These are phyloP conservation scores for Neofelis nebulosa DNA, from an alignment of 2,113 vertebrate genomes.

Conservation along the genomic window DNA sequence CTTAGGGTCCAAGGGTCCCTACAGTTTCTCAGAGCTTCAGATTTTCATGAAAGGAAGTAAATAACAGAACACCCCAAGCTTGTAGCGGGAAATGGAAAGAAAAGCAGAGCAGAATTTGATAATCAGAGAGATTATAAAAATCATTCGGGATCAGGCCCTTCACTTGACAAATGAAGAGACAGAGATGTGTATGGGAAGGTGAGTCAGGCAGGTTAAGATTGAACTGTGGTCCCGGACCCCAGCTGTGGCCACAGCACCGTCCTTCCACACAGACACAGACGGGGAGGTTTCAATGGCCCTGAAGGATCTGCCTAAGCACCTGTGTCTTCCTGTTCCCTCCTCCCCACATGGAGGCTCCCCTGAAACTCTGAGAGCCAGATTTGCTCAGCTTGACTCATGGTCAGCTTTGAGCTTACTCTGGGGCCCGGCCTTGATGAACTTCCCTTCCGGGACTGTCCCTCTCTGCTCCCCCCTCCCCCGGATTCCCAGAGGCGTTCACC, in stretches of 20 bases:
- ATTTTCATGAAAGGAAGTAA: neutral
- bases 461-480: too few species aligned
- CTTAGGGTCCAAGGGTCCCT: neutral
- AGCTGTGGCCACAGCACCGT: accelerated
- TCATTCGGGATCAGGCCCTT: neutral
- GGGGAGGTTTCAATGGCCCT: accelerated
- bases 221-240: accelerated
- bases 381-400: neutral
- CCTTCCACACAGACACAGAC: neutral
- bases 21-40: neutral
- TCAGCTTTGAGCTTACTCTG: neutral
- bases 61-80: neutral
- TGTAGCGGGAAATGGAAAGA: neutral
- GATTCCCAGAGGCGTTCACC: conserved; percentile 8
- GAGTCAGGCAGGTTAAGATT: neutral
- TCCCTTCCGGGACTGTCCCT: accelerated
- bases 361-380: neutral
- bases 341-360: neutral
- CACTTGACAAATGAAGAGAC: neutral
- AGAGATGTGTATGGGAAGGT: accelerated
- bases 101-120: neutral
- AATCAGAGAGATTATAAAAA: neutral
- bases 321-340: accelerated
- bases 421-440: neutral
- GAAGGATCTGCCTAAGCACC: accelerated